These are phyloP conservation scores for Nylanderia fulva DNA, from an alignment of 1,140 invertebrate species.

Conservation along the genomic window DNA sequence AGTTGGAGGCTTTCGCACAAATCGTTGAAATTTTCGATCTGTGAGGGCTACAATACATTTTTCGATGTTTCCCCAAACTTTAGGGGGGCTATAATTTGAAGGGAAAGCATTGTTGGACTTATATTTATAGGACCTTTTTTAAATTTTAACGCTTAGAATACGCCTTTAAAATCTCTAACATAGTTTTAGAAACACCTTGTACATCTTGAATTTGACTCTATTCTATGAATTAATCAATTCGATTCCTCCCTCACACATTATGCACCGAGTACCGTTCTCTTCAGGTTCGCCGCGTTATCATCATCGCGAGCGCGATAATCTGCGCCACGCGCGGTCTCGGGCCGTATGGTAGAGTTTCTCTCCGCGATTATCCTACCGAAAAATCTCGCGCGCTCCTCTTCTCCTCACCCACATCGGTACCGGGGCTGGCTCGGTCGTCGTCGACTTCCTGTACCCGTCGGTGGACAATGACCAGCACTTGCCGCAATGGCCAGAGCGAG, in stretches of 20 bases:
- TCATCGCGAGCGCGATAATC: conserved; percentile 56
- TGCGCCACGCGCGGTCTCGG: conserved; percentile 17
- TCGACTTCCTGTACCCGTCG: conserved; percentile 72
- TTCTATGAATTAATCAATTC: neutral
- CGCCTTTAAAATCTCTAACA: too few species aligned
- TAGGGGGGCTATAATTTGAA: too few species aligned
- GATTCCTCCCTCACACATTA: neutral
- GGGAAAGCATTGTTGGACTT: too few species aligned
- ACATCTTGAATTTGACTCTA: neutral
- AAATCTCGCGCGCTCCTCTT: conserved; percentile 67
- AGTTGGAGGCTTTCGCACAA: too few species aligned
- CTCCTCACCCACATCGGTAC: conserved; percentile 5
- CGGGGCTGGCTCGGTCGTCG: conserved; percentile 41
- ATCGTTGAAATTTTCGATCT: too few species aligned
- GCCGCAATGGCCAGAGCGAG: conserved; percentile 73
- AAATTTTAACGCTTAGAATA: too few species aligned
- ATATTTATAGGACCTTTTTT: too few species aligned
- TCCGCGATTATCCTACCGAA: conserved; percentile 74
- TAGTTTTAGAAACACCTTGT: too few species aligned
- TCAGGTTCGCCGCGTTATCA: neutral
- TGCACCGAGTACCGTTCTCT: conserved; percentile 27
- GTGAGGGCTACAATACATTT: too few species aligned
- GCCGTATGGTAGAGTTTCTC: conserved; percentile 53
- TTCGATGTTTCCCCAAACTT: too few species aligned
- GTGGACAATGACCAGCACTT: conserved; percentile 78